Base-by-base conservation (phyloP, 2,888 invertebrate species). In the Agonopterix alstromeriana region DNA sequence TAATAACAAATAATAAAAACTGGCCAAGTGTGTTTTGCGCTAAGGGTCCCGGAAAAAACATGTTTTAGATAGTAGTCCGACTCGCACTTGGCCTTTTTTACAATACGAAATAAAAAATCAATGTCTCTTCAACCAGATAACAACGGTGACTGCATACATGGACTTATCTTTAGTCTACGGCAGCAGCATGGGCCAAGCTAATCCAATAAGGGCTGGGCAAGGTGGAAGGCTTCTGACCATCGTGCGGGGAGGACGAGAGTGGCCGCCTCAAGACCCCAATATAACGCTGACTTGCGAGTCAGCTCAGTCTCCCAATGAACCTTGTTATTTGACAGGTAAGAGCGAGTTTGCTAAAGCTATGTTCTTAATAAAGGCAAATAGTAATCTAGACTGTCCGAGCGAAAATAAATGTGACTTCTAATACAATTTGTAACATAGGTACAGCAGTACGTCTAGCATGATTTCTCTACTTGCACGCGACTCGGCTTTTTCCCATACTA, bases 101-200 rank as follows among this genome's bases (percentile, higher is more conserved):
- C 8, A 2, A 40, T 38, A 17, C 14, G 2, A 11, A 27, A 27
- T 10, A 2, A 42, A 42, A 0, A n/a, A 38, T n/a, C 3, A 36
- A 11, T 11, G 8, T 11, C 12, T 14, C 10, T 5, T 17, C 1
- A 5, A n/a, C 12, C 57, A 94, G 93, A 58, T 94, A 27, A 90
- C 92, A 8, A 89, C 88, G 9, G 93, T 94, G 0, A 94, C 94
- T 35, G 92, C 93, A 9, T 95, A 82, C 72, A 80, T 96, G 86
- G 96, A 97, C 68, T 85, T 94, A 3, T 96, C 96, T 0, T 76
- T 94, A 36, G 93, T 96, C 1, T 97, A 97, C 66, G 97, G 97
- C 1, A 95, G 93, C 53, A 93, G 90, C 2, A 89, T 90, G 10
- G 82, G 90, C 38, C 92, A 93, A 53, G 92, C 93, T 10, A 85